Conservation (phyloP, 1,140 invertebrate genomes). For the Drosophila willistoni region DNA sequence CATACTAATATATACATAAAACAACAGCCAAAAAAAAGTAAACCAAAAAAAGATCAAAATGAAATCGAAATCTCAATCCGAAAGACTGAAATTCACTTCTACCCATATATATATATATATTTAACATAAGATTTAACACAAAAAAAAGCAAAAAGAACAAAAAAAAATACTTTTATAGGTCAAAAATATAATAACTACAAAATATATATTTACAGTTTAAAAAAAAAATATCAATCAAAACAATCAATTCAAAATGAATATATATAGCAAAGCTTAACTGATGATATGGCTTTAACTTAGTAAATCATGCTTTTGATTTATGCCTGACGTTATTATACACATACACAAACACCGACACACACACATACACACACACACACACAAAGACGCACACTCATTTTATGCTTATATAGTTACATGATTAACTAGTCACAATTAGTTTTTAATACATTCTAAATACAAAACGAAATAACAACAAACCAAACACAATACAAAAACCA, state of each 20-base stretch:
- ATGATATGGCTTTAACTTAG: slow-evolving; percentile 72
- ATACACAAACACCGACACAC: background rate
- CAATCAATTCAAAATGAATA: background rate
- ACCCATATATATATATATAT: slow-evolving; percentile 11
- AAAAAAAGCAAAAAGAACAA: slow-evolving; percentile 30
- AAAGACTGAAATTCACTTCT: slow-evolving; percentile 45
- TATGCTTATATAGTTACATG: slow-evolving; percentile 49
- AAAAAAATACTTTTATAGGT: slow-evolving; percentile 30
- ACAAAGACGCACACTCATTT: slow-evolving; percentile 27
- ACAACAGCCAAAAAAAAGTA: slow-evolving; percentile 38
- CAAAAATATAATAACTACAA: slow-evolving; percentile 11
- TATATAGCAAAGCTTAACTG: slow-evolving; percentile 66
- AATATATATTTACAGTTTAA: background rate
- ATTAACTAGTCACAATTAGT: slow-evolving; percentile 71
- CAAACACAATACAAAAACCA: slow-evolving; percentile 14
- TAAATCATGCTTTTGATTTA: slow-evolving; percentile 78
- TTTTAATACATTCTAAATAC: slow-evolving; percentile 53
- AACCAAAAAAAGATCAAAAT: slow-evolving; percentile 41
- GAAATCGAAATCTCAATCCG: slow-evolving; percentile 30
- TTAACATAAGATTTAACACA: slow-evolving; percentile 45
- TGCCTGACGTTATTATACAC: slow-evolving; percentile 69
- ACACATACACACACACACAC: slow-evolving; percentile 11
- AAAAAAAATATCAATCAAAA: slow-evolving; percentile 2
- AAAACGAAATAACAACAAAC: slow-evolving; percentile 37
- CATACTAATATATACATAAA: slow-evolving; percentile 34